These are phyloP conservation scores for Propithecus coquereli DNA, from an alignment of 2,113 vertebrate genomes.

Conservation along the genomic window DNA sequence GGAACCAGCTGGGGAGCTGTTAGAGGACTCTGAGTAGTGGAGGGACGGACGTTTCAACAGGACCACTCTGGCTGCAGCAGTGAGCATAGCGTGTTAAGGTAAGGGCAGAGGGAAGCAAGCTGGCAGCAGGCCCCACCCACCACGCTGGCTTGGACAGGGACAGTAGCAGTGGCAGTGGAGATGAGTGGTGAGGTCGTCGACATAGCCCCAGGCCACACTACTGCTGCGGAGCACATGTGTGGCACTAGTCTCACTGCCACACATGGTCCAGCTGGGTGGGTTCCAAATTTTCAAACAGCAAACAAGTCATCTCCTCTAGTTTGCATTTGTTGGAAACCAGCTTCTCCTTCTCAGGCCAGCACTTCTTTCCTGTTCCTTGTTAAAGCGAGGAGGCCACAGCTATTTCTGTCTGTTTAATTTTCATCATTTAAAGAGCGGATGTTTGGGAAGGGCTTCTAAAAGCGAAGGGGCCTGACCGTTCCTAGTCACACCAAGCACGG, in stretches of 20 bases:
- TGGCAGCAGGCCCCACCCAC: neutral
- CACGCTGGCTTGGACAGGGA: neutral
- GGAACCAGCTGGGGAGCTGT: neutral
- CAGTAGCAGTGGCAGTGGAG: no score
- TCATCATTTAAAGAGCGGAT: neutral
- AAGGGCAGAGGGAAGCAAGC: neutral
- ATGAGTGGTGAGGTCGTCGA: neutral
- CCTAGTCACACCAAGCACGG: neutral
- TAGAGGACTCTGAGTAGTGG: neutral
- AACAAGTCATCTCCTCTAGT: no score
- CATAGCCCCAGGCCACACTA: rapidly evolving
- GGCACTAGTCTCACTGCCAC: neutral
- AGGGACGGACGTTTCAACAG: neutral
- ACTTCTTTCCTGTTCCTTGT: neutral
- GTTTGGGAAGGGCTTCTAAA: neutral
- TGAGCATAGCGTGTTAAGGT: neutral
- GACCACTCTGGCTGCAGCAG: neutral
- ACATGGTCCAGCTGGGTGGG: neutral
- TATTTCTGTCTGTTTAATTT: neutral
- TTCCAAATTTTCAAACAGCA: neutral
- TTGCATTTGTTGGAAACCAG: neutral
- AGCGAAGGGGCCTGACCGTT: neutral
- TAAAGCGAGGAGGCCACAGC: neutral
- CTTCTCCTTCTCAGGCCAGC: neutral
- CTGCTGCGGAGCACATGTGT: neutral